Conservation (phyloP, 2,797 vertebrate species). For the Gambelia wislizenii region DNA sequence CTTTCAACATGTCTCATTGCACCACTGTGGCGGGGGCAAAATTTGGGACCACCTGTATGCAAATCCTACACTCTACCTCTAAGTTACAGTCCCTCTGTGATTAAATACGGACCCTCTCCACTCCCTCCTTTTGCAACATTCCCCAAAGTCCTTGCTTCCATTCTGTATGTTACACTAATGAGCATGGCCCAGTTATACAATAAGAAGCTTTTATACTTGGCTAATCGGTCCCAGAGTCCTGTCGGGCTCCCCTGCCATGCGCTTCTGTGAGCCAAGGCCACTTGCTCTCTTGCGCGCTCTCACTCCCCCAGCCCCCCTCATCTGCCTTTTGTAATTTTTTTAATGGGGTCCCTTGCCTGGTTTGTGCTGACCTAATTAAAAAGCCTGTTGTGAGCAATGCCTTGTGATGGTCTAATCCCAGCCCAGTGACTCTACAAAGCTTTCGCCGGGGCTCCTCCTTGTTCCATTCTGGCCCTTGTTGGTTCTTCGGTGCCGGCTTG, state of each 20-base stretch:
- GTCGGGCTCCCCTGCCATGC: slow-evolving; percentile 19
- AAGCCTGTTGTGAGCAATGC: slow-evolving; percentile 85
- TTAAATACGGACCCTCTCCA: background rate
- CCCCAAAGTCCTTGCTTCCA: slow-evolving; percentile 50
- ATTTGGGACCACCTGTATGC: background rate
- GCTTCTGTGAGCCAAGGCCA: slow-evolving; percentile 3
- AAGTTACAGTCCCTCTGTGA: no score
- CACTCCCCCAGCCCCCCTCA: slow-evolving; percentile 53
- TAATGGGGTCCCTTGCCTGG: slow-evolving; percentile 73
- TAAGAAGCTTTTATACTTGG: slow-evolving; percentile 74
- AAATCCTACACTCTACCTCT: no score
- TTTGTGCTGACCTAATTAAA: slow-evolving; percentile 82
- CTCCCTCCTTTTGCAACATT: background rate
- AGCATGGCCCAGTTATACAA: slow-evolving; percentile 72
- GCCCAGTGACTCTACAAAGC: slow-evolving; percentile 84
- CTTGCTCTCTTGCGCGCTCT: background rate
- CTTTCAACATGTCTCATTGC: no score
- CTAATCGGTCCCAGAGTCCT: slow-evolving; percentile 61
- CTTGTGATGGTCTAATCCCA: slow-evolving; percentile 91
- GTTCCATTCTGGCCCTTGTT: slow-evolving; percentile 50
- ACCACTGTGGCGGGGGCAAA: no score
- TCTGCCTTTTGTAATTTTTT: slow-evolving; percentile 69
- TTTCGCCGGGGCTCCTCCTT: slow-evolving; percentile 59
- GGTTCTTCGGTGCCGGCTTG: background rate
- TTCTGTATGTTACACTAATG: slow-evolving; percentile 66